Conservation (phyloP, 2,797 vertebrate species). For the Amniataba percoides region DNA sequence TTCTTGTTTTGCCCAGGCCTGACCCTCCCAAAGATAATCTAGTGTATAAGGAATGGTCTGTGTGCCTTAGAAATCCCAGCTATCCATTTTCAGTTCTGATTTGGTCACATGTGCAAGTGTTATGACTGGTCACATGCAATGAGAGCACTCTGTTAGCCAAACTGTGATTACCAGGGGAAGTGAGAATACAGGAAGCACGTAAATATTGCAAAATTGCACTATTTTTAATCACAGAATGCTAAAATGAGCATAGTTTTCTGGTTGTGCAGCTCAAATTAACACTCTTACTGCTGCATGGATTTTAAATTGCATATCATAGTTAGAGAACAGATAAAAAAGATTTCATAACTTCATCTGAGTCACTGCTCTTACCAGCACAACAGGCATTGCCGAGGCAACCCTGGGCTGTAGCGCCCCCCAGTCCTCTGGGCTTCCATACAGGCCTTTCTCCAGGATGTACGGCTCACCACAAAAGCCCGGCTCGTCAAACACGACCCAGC, state of each 20-base stretch:
- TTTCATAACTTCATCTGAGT: constrained; percentile 37
- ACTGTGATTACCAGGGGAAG: constrained; percentile 38
- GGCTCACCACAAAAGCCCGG: constrained; percentile 91
- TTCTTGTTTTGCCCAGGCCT: constrained; percentile 2
- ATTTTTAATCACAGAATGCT: not conserved
- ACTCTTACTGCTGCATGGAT: not conserved
- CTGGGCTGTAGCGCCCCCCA: constrained; percentile 89
- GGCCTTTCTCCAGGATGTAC: constrained; percentile 92
- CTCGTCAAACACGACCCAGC: constrained; percentile 94
- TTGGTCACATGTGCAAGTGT: constrained; percentile 13
- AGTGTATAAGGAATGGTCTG: not conserved
- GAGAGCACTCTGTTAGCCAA: not conserved
- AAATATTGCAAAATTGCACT: not conserved
- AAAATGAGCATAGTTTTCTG: not conserved
- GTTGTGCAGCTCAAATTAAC: not conserved
- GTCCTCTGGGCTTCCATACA: constrained; percentile 90
- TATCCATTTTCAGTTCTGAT: constrained; percentile 5
- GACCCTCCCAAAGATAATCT: constrained; percentile 22
- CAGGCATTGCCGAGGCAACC: constrained; percentile 90
- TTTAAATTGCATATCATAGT: not conserved
- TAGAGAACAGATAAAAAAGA: not conserved
- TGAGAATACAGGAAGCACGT: constrained; percentile 29
- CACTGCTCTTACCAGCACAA: constrained; percentile 88
- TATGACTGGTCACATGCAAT: constrained; percentile 42
- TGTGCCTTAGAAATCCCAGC: not conserved